Base-by-base conservation (phyloP, 2,113 vertebrate genomes). In the Tenrec ecaudatus region DNA sequence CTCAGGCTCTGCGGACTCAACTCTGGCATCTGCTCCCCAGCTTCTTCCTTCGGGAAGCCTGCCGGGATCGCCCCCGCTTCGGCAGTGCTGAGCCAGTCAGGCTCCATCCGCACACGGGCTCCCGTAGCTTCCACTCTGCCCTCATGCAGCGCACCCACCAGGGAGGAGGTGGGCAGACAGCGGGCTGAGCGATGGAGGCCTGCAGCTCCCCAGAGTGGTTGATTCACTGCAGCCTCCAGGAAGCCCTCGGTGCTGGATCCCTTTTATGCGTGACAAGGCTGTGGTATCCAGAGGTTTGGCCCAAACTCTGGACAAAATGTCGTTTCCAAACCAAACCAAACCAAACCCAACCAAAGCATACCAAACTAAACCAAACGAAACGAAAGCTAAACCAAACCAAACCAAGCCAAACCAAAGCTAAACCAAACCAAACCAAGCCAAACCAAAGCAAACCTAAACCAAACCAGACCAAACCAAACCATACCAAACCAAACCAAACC, bases 41-140 rank as follows among this genome's bases (percentile, higher is more conserved):
- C 40, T 40, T 40, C 25, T 29, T 94, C 82, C 57, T 82, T 69
- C 62, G 78, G 86, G 69, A 86, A 94, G 33, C 33, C 82, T 73
- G 36, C 69, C 40, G 0, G 40, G 53, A 40, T 64, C 64, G 53
- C 38, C 77, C 23, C 77, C 80, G 17, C 33, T 86, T 88, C 1
- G 69, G 86, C 80, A 38, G 1, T 0, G 33, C 29, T 9, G 10
- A 78, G 23, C 7, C 27, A n/a, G 57, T 64, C 68, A 57, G 9
- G 58, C 33, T 53, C 58, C 38, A 85, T 6, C 19, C 68, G 62
- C 79, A 16, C 62, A 4, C 2, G 36, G 76, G 36, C 60, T 77
- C 10, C 36, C 36, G 15, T 27, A 47, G 82, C 57, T 5, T 9
- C 20, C 69, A 11, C 47, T 47, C 36, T 77, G 11, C 36, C 68